Evolutionary conservation across 2,888 invertebrate genomes (phyloP).

Genomic region (Brachyopa scutellaris): DNA sequence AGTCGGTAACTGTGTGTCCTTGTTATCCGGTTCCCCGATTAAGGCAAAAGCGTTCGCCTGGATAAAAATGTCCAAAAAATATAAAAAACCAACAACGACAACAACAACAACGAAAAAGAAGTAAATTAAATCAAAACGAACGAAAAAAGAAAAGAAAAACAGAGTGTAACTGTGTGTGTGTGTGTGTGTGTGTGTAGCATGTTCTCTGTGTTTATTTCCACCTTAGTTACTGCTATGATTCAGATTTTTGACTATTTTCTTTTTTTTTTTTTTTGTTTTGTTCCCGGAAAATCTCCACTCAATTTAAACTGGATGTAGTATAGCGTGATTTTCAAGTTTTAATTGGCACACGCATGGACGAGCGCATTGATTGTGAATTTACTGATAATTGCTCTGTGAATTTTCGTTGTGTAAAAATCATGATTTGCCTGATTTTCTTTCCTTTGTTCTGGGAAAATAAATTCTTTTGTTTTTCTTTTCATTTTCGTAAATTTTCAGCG

Average conservation of each 20-base stretch:
- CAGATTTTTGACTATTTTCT: slow-evolving; percentile 16
- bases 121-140: slow-evolving; percentile 62
- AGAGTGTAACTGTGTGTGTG: too few species aligned
- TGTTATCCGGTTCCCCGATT: slow-evolving; percentile 60
- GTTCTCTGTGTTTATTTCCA: slow-evolving; percentile 4
- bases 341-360: slow-evolving; percentile 68
- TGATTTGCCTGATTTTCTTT: slow-evolving; percentile 20
- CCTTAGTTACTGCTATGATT: slow-evolving; percentile 46
- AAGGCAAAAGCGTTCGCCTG: slow-evolving; percentile 58
- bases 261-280: slow-evolving; percentile 17
- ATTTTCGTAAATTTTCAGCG: too few species aligned
- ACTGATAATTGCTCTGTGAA: slow-evolving; percentile 60
- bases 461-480: too few species aligned
- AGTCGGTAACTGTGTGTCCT: slow-evolving; percentile 54
- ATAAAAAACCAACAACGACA: not conserved
- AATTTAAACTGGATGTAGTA: slow-evolving; percentile 62
- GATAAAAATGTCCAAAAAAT: slow-evolving; percentile 54
- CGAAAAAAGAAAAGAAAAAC: slow-evolving; percentile 1
- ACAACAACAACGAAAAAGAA: slow-evolving; percentile 23
- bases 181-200: not conserved
- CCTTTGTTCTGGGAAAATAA: not conserved
- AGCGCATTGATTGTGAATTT: slow-evolving; percentile 62
- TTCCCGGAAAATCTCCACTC: slow-evolving; percentile 50
- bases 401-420: slow-evolving; percentile 27
- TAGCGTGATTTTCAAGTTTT: slow-evolving; percentile 64